Conservation (phyloP, 1,140 invertebrate genomes). For the Cyclina sinensis region DNA sequence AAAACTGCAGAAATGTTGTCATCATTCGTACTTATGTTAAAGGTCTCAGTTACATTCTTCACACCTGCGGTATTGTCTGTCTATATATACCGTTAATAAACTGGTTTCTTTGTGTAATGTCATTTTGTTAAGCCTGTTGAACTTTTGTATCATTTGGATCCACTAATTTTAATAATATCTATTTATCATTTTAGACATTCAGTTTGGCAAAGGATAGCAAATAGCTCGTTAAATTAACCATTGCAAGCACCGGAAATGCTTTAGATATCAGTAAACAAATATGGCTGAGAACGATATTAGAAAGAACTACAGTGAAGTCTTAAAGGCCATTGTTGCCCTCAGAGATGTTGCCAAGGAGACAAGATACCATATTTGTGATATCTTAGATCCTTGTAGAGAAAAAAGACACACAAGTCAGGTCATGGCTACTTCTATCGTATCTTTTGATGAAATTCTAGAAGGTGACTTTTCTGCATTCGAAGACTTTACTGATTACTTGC, state of each 20-base stretch:
- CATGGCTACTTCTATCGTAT: not conserved
- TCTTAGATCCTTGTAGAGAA: not conserved
- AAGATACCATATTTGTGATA: constrained; percentile 26
- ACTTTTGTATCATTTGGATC: no score
- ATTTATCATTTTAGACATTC: no score
- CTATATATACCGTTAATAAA: not conserved
- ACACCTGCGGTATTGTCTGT: no score
- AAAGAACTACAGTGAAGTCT: not conserved
- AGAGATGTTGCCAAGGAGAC: not conserved
- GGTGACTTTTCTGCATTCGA: not conserved
- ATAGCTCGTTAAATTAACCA: no score
- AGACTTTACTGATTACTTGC: not conserved
- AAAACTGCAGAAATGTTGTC: not conserved
- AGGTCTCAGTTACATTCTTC: no score
- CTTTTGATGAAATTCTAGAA: not conserved
- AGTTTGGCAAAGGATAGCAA: no score
- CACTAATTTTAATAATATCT: no score
- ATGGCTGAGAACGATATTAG: not conserved
- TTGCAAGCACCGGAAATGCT: no score
- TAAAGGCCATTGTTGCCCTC: not conserved
- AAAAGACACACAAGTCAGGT: constrained; percentile 7
- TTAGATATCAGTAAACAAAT: no score
- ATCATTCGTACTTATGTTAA: no score
- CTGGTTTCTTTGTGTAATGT: no score
- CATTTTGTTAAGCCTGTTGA: no score